A percentile compares a stretch with the other conserved stretches of the same genome.
Evolutionary conservation across 2,888 invertebrate species (phyloP).

Genomic region (Rapana venosa): DNA sequence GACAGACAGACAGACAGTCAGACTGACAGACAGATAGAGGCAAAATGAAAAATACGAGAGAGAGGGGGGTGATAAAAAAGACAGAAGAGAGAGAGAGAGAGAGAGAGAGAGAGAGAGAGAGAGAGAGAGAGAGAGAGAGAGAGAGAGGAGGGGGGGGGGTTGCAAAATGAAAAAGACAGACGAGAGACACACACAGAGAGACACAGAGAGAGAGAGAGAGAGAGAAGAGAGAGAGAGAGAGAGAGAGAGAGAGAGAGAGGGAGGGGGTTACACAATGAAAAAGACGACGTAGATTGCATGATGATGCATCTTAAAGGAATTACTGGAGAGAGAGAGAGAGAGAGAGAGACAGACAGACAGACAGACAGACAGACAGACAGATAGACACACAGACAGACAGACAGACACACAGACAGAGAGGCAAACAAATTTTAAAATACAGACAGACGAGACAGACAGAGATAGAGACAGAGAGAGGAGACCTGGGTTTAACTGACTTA

Average conservation of each 20-base stretch:
- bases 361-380: not conserved
- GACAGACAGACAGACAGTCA: not conserved
- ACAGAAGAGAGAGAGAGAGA: not conserved
- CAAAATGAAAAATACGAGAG: too few relatives aligned
- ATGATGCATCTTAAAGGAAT: too few relatives aligned
- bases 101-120: not conserved
- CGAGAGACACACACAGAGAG: not conserved
- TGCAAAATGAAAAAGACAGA: not conserved
- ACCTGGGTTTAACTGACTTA: too few relatives aligned
- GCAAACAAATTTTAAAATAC: not conserved
- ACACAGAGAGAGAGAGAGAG: not conserved
- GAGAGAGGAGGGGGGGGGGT: too few relatives aligned
- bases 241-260: not conserved
- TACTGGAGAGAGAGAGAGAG: too few relatives aligned
- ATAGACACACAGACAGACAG: not conserved
- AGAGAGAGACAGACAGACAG: conserved; percentile 3
- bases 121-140: not conserved
- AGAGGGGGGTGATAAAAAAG: not conserved
- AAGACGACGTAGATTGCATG: too few relatives aligned
- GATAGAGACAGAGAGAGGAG: not conserved
- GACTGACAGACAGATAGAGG: not conserved
- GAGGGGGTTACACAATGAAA: too few relatives aligned
- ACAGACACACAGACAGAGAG: not conserved
- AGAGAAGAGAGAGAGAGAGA: not conserved
- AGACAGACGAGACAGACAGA: not conserved